Conservation (phyloP, 2,797 vertebrate species). For the Eulemur coronatus region DNA sequence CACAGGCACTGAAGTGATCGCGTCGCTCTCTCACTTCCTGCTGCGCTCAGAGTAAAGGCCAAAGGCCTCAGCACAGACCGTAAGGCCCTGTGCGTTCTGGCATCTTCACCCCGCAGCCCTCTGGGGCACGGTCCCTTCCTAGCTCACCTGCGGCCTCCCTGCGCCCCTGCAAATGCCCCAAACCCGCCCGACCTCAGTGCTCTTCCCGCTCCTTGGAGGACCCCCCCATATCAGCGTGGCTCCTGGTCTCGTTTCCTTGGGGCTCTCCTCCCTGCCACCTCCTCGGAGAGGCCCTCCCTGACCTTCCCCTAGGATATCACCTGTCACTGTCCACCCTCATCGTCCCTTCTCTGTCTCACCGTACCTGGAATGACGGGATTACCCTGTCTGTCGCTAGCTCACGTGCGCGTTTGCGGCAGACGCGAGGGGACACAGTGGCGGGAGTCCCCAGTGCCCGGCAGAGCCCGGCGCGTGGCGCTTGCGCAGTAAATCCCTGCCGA, state of each 20-base stretch:
- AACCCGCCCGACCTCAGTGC: neutral
- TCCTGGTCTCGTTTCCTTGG: too few species aligned
- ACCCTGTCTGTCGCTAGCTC: neutral
- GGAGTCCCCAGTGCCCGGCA: neutral
- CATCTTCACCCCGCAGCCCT: neutral
- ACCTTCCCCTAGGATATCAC: neutral
- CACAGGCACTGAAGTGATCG: neutral
- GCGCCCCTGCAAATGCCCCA: neutral
- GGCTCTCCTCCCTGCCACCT: neutral
- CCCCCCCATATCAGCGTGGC: too few species aligned
- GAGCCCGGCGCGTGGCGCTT: neutral
- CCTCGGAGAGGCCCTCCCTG: neutral
- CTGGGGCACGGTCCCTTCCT: neutral
- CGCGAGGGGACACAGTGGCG: rapidly evolving
- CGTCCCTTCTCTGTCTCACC: neutral
- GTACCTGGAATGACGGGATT: neutral
- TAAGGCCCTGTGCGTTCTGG: neutral
- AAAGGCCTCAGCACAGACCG: neutral
- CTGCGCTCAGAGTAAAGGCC: neutral
- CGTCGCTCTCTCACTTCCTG: neutral
- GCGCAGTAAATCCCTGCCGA: neutral
- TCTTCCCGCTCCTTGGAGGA: neutral
- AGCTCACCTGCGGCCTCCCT: neutral
- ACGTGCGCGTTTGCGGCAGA: neutral
- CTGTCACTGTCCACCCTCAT: neutral